Evolutionary conservation across 2,888 invertebrate genomes (phyloP).

Genomic region (Eumerus sabulonum): DNA sequence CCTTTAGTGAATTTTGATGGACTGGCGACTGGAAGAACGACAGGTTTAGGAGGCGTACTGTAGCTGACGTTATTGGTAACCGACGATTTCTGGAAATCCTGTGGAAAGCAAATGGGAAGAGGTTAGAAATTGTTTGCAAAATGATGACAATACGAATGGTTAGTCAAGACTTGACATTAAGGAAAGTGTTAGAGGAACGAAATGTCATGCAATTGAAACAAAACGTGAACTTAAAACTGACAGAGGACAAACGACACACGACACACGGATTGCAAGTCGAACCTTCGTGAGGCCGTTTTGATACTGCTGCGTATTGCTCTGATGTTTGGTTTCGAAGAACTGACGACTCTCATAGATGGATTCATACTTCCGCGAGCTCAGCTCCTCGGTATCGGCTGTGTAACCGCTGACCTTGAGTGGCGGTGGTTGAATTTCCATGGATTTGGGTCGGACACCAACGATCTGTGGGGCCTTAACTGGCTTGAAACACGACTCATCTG

Average conservation of each 20-base stretch:
- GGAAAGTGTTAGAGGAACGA: slow-evolving; percentile 2
- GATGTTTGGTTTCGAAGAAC: slow-evolving; percentile 70
- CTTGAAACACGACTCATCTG: slow-evolving; percentile 82
- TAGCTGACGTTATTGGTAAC: slow-evolving; percentile 80
- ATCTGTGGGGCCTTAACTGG: slow-evolving; percentile 80
- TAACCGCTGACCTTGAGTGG: slow-evolving; percentile 81
- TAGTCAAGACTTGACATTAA: neutral
- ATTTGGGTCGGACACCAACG: slow-evolving; percentile 79
- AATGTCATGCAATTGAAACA: neutral
- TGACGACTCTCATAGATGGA: slow-evolving; percentile 74
- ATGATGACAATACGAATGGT: slow-evolving; percentile 6
- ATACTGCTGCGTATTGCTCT: slow-evolving; percentile 67
- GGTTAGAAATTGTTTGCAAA: slow-evolving; percentile 8
- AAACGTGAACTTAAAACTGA: too few relatives aligned
- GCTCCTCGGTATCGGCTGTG: slow-evolving; percentile 86
- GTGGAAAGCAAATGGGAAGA: slow-evolving; percentile 55
- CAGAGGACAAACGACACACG: neutral
- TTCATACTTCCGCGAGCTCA: slow-evolving; percentile 77
- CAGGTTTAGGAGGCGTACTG: slow-evolving; percentile 78
- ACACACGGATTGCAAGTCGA: slow-evolving; percentile 68
- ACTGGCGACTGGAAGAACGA: slow-evolving; percentile 71
- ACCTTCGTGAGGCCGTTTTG: slow-evolving; percentile 74
- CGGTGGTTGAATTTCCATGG: slow-evolving; percentile 80
- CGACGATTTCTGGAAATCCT: slow-evolving; percentile 81
- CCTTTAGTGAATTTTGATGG: slow-evolving; percentile 71